Evolutionary conservation across 2,888 invertebrate genomes (phyloP).

Genomic region (Acleris literana): DNA sequence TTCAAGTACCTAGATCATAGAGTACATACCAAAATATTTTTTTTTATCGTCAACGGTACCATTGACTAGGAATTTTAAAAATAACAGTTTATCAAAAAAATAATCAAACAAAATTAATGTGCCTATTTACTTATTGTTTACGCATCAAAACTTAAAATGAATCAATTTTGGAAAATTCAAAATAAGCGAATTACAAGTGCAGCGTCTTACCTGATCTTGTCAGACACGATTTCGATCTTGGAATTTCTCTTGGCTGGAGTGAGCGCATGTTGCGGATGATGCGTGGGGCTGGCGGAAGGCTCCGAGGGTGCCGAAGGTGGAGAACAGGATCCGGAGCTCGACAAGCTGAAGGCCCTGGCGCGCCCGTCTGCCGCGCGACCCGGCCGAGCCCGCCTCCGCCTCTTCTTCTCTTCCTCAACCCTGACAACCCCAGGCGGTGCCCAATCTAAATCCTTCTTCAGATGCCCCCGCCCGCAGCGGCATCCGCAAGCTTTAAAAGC

Average conservation of each 20-base stretch:
- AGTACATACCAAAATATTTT: too few species aligned
- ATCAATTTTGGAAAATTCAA: too few species aligned
- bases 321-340: constrained; percentile 91
- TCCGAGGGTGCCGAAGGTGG: constrained; percentile 92
- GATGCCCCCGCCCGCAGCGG: constrained; percentile 95
- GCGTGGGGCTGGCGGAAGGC: constrained; percentile 88
- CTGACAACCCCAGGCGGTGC: constrained; percentile 87
- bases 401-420: constrained; percentile 75
- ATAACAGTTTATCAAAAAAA: constrained; percentile 9
- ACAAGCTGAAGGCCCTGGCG: constrained; percentile 89
- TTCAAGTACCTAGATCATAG: too few species aligned
- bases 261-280: constrained; percentile 79
- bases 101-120: too few species aligned
- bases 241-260: constrained; percentile 87
- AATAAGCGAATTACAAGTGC: neutral
- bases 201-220: constrained; percentile 89
- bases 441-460: constrained; percentile 98
- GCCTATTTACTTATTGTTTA: neutral
- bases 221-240: constrained; percentile 90
- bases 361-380: constrained; percentile 79
- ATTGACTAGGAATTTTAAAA: too few species aligned
- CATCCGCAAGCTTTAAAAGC: constrained; percentile 98
- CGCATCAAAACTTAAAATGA: neutral
- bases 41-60: too few species aligned
- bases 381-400: constrained; percentile 69